Percentiles rank a stretch among this genome's conserved stretches.
phyloP scores from a whole-genome alignment of 2,113 vertebrate species.

The Sinocyclocheilus maitianheensis region DNA sequence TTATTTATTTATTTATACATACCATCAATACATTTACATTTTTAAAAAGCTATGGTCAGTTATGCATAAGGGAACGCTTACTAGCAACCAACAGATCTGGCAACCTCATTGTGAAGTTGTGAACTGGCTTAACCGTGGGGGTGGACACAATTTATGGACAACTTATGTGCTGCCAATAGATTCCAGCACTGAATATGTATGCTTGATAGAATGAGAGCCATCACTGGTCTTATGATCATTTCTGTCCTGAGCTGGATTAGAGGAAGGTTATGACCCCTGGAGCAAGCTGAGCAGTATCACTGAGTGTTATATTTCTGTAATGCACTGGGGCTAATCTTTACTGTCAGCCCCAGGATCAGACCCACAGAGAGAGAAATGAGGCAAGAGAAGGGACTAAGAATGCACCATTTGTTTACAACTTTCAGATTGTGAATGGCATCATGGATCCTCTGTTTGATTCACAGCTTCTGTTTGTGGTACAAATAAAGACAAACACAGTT shows the following conservation, averaged over 20 bases:
- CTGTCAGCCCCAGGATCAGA: slow-evolving; percentile 27
- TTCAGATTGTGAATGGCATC: neutral
- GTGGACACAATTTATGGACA: neutral
- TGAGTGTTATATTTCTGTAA: slow-evolving; percentile 29
- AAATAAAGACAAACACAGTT: slow-evolving; percentile 15
- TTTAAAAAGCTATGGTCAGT: no score
- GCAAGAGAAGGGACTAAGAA: slow-evolving; percentile 58
- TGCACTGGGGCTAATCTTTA: slow-evolving; percentile 41
- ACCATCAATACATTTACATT: no score
- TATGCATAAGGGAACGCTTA: no score
- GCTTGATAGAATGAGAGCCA: slow-evolving; percentile 37
- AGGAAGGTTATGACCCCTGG: slow-evolving; percentile 37
- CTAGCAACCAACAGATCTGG: no score
- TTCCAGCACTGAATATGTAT: slow-evolving; percentile 40
- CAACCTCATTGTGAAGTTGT: no score
- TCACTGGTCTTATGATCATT: slow-evolving; percentile 14
- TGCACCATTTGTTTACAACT: slow-evolving; percentile 60
- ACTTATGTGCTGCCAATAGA: neutral
- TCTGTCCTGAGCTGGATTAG: slow-evolving; percentile 44
- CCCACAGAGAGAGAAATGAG: slow-evolving; percentile 45
- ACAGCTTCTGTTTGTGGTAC: neutral
- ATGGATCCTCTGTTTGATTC: neutral
- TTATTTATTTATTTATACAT: no score
- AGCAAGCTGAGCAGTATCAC: slow-evolving; percentile 26
- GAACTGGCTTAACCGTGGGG: neutral